phyloP scores from a whole-genome alignment of 1,140 invertebrate species.

The Nasonia giraulti region DNA sequence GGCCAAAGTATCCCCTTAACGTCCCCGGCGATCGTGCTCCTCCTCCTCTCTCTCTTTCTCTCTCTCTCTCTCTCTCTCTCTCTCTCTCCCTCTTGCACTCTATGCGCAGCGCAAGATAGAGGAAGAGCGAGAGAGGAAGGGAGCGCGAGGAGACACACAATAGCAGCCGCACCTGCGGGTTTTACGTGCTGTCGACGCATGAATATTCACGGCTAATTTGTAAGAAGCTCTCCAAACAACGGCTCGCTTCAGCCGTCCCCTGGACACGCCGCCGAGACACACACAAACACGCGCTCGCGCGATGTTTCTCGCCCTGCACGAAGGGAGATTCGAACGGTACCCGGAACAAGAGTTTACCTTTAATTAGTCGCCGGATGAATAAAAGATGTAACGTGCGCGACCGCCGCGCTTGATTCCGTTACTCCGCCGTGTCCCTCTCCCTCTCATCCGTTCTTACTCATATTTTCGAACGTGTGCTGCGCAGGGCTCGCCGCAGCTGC shows the following conservation, averaged over 20 bases:
- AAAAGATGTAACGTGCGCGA: slow-evolving; percentile 60
- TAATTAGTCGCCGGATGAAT: slow-evolving; percentile 71
- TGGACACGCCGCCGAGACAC: slow-evolving; percentile 39
- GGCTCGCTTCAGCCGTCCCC: slow-evolving; percentile 47
- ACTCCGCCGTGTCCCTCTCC: not conserved
- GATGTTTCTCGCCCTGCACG: not conserved
- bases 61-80: not conserved
- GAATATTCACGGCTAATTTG: slow-evolving; percentile 73
- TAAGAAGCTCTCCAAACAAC: slow-evolving; percentile 70
- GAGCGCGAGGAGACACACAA: slow-evolving; percentile 3
- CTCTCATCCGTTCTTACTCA: not conserved
- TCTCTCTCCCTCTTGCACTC: too few species aligned
- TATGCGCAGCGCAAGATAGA: not conserved
- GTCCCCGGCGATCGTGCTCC: not conserved
- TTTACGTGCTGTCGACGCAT: slow-evolving; percentile 54
- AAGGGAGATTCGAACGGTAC: not conserved
- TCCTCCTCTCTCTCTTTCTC: not conserved
- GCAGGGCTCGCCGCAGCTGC: not conserved
- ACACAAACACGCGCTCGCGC: not conserved
- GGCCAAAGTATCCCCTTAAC: slow-evolving; percentile 16
- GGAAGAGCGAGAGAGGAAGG: not conserved
- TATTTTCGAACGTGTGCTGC: not conserved
- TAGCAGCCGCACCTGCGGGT: not conserved
- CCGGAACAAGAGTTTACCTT: slow-evolving; percentile 66
- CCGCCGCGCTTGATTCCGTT: slow-evolving; percentile 33